A percentile compares a stretch with the other conserved stretches of the same genome.
phyloP scores from a whole-genome alignment of 2,888 invertebrate genomes.

The Anaspis maculata region DNA sequence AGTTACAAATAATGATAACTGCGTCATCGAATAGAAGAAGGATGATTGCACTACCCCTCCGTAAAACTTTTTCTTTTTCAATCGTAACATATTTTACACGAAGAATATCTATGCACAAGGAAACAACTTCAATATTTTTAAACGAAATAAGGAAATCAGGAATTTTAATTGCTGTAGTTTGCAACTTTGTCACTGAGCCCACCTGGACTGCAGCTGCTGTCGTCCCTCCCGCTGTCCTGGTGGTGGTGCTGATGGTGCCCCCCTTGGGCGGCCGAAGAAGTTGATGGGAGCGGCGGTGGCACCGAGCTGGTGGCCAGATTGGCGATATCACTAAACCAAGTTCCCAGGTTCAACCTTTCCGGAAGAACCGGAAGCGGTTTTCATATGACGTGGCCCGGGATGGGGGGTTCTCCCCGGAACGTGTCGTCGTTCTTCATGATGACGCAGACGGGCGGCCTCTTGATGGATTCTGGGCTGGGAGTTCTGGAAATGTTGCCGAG shows the following conservation, averaged over 20 bases:
- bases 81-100: too few species aligned
- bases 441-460: slow-evolving; percentile 53
- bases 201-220: slow-evolving; percentile 35
- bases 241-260: too few species aligned
- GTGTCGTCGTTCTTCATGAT: slow-evolving; percentile 53
- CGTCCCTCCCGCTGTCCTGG: too few species aligned
- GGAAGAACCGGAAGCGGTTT: slow-evolving; percentile 78
- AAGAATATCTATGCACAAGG: too few species aligned
- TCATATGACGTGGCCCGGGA: slow-evolving; percentile 66
- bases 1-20: neutral
- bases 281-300: slow-evolving; percentile 24
- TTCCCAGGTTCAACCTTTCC: slow-evolving; percentile 54
- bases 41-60: too few species aligned
- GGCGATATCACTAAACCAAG: slow-evolving; percentile 41
- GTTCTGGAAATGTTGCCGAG: too few species aligned
- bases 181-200: slow-evolving; percentile 24
- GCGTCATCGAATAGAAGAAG: neutral
- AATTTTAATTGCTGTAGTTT: neutral
- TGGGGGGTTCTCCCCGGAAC: slow-evolving; percentile 45
- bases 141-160: too few species aligned
- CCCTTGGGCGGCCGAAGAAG: too few species aligned
- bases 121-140: neutral
- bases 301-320: slow-evolving; percentile 37
- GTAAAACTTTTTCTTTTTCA: too few species aligned
- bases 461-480: slow-evolving; percentile 38